Base-by-base conservation (phyloP, 64 coral and sea anemone species). In the Dendronephthya gigantea region DNA sequence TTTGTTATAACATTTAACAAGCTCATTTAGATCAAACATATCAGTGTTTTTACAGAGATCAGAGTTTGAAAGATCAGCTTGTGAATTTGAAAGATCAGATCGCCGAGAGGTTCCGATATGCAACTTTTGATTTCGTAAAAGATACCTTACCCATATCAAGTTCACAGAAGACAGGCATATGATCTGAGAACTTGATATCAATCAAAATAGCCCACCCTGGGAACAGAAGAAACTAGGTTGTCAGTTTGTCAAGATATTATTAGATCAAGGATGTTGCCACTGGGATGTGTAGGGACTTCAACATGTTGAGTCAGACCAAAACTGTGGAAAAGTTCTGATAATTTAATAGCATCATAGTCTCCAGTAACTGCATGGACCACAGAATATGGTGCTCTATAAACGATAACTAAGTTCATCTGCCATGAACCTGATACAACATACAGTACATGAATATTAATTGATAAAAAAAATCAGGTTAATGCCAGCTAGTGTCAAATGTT, bases 151-250 rank as follows among this genome's bases (percentile, higher is more conserved):
- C 50, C 35, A 50, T 33, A 8, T 33, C 85, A n/a, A 86, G 85
- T 25, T 39, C 16, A 25, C 85, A 86, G 4, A 35, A 40, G 34
- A 43, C 56, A 86, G 85, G 32, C 1, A 62, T 62, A 86, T 86
- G 85, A 69, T 65, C 52, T 33, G 85, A 86, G 56, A 45, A 45
- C 41, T n/a, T n/a, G n/a, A n/a, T n/a, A n/a, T n/a, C n/a, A n/a
- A n/a, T n/a, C n/a, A n/a, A 40, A 69, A 29, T 37, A 62, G 52
- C 35, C 58, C 14, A 69, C 19, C 25, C 48, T 22, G 23, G 83
- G 83, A 28, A 40, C 27, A 59, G 40, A n/a, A 40, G 7, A 28
- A 49, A 85, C 83, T 49, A 85, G 13, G 56, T 49, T 85, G 23
- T 85, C 83, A 31, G 83, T 49, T 49, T 49, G 40, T n/a, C 83